Evolutionary conservation across 2,113 vertebrate genomes (phyloP).

Genomic region (Vulpes lagopus): DNA sequence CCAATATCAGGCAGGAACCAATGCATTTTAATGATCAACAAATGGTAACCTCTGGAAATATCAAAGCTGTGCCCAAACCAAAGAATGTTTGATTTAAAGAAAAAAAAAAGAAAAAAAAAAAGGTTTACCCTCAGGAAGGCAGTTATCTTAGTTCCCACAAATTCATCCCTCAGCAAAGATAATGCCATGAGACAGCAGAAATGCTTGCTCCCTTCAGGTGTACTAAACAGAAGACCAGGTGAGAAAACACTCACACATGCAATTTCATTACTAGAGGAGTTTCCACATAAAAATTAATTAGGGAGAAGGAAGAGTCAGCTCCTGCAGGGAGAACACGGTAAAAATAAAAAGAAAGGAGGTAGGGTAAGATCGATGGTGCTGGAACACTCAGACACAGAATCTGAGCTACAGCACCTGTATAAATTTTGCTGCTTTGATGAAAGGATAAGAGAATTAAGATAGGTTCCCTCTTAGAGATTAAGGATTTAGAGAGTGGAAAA

Average conservation of each 20-base stretch:
- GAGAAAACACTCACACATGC: background rate
- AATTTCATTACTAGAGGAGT: constrained; percentile 34
- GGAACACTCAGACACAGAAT: background rate
- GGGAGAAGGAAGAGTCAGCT: constrained; percentile 36
- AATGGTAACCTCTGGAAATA: background rate
- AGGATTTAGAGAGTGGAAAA: background rate
- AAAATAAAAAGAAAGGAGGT: constrained; percentile 23
- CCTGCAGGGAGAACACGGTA: constrained; percentile 23
- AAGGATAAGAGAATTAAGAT: background rate
- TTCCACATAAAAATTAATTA: constrained; percentile 63
- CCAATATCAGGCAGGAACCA: background rate
- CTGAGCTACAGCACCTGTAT: background rate
- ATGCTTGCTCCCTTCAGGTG: background rate
- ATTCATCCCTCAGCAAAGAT: constrained; percentile 12
- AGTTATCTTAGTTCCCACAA: background rate
- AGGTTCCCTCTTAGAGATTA: background rate
- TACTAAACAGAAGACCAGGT: background rate
- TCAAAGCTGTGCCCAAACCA: background rate
- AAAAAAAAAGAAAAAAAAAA: background rate
- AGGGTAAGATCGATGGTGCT: background rate
- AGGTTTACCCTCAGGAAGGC: background rate
- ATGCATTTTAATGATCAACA: constrained; percentile 23
- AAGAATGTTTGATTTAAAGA: background rate
- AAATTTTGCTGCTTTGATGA: background rate
- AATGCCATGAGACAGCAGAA: background rate